These are phyloP conservation scores for Ptilodon capucinus DNA, from an alignment of 2,888 invertebrate species.

Conservation along the genomic window DNA sequence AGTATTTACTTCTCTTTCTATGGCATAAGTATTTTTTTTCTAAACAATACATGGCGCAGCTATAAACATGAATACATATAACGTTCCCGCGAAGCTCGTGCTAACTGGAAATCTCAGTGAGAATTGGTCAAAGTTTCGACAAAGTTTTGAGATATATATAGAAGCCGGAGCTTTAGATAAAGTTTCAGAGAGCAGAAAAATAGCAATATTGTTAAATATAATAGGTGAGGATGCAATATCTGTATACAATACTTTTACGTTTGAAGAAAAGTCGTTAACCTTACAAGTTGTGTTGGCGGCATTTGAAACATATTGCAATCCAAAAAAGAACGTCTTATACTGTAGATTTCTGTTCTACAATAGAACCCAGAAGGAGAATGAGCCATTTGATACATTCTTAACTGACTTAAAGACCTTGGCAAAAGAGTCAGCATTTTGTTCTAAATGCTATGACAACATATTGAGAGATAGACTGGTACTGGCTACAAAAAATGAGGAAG, in stretches of 20 bases:
- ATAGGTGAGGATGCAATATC: not conserved
- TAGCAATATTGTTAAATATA: not conserved
- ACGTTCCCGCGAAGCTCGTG: not conserved
- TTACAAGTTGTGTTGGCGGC: not conserved
- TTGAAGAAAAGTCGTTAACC: not conserved
- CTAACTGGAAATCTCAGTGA: not conserved
- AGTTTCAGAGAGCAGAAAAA: not conserved
- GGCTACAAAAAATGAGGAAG: not conserved
- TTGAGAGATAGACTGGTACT: not conserved
- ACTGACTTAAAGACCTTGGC: not conserved
- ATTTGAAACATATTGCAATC: conserved; percentile 1
- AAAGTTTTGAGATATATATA: not conserved
- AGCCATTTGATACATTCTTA: not conserved
- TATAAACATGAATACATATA: not conserved
- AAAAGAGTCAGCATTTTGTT: not conserved
- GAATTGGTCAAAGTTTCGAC: not conserved
- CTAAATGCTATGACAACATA: not conserved
- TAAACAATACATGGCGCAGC: not conserved
- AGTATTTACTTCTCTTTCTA: too few relatives aligned
- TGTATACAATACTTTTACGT: not conserved
- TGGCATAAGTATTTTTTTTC: too few relatives aligned
- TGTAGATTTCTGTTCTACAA: not conserved
- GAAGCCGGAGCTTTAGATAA: not conserved
- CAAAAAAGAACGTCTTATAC: not conserved
- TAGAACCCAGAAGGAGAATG: not conserved